Evolutionary conservation across 1,140 invertebrate genomes (phyloP).

Genomic region (Hypothenemus hampei): DNA sequence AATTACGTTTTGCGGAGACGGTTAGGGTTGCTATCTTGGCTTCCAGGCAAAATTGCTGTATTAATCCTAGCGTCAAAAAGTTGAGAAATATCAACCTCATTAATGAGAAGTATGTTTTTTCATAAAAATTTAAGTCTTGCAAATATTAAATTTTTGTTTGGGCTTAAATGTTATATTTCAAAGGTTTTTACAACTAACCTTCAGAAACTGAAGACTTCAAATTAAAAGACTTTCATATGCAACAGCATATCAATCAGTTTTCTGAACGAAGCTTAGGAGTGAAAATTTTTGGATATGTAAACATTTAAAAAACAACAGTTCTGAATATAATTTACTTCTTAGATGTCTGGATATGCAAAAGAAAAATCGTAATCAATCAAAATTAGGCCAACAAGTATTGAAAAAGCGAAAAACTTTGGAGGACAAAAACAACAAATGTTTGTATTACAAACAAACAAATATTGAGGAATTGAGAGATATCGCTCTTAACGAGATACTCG

Average conservation of each 20-base stretch:
- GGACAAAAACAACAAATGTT: conserved; percentile 54
- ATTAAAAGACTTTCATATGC: no score
- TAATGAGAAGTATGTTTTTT: conserved; percentile 69
- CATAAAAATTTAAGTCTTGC: neutral
- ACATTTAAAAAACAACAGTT: no score
- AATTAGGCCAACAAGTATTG: conserved; percentile 56
- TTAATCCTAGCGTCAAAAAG: conserved; percentile 75
- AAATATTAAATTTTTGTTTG: conserved; percentile 23
- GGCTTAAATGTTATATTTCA: no score
- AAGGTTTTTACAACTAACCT: no score
- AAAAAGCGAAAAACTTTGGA: conserved; percentile 52
- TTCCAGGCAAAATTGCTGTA: conserved; percentile 89
- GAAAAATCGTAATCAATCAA: conserved; percentile 55
- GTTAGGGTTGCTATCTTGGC: conserved; percentile 78
- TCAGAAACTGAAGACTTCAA: no score
- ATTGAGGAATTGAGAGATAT: conserved; percentile 62
- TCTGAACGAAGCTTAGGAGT: no score
- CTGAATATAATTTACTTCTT: no score
- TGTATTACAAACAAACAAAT: conserved; percentile 60
- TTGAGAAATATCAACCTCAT: conserved; percentile 77
- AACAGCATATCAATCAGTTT: no score
- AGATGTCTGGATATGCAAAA: conserved; percentile 84
- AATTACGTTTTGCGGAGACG: conserved; percentile 69
- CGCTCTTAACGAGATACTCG: conserved; percentile 67
- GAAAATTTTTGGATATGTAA: no score